phyloP scores from a whole-genome alignment of 2,888 invertebrate genomes.

The Caenorhabditis angaria region DNA sequence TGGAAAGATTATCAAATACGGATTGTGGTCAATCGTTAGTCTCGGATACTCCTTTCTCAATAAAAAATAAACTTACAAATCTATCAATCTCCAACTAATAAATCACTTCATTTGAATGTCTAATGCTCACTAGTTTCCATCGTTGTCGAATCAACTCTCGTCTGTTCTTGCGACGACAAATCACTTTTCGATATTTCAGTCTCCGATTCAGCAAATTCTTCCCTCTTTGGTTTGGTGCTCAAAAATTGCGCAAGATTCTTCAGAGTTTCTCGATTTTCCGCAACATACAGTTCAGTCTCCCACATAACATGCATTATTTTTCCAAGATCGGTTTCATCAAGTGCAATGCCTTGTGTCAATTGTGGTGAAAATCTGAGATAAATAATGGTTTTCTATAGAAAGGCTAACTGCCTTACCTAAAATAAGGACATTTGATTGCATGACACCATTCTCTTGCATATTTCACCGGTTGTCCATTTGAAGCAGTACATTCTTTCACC shows the following conservation, averaged over 20 bases:
- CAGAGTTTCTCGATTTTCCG: slow-evolving; percentile 20
- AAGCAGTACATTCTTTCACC: slow-evolving; percentile 51
- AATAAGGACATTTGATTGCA: slow-evolving; percentile 42
- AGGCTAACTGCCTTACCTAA: slow-evolving; percentile 16
- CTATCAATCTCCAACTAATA: too few relatives aligned
- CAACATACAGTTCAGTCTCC: slow-evolving; percentile 43
- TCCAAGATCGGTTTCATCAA: slow-evolving; percentile 39
- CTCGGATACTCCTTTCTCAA: too few relatives aligned
- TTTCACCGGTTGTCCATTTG: slow-evolving; percentile 50
- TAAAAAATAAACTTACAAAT: too few relatives aligned
- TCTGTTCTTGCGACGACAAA: too few relatives aligned
- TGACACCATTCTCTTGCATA: slow-evolving; percentile 55
- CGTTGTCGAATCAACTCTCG: too few relatives aligned
- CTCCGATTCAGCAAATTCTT: too few relatives aligned
- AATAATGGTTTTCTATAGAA: not conserved
- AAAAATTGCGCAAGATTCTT: slow-evolving; percentile 24
- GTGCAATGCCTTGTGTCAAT: slow-evolving; percentile 36
- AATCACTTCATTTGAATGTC: too few relatives aligned
- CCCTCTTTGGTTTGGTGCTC: slow-evolving; percentile 25
- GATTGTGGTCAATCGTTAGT: too few relatives aligned
- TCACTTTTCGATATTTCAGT: too few relatives aligned
- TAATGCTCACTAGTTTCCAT: too few relatives aligned
- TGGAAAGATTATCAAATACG: too few relatives aligned
- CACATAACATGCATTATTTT: slow-evolving; percentile 48
- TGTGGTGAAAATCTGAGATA: slow-evolving; percentile 33